Base-by-base conservation (phyloP, 2,888 invertebrate genomes). In the Drosophila conformis region DNA sequence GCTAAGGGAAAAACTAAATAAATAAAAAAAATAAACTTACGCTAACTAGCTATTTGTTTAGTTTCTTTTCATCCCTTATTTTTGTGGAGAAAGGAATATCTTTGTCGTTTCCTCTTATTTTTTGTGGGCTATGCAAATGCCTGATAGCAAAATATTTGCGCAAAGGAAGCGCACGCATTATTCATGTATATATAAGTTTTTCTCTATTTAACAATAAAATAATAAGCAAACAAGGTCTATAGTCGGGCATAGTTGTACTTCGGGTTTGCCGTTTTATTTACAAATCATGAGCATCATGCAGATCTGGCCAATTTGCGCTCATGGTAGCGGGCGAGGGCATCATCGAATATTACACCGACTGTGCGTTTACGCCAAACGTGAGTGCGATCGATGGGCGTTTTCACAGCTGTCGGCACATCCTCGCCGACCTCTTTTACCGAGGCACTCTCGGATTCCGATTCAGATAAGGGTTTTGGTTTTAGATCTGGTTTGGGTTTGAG, bases 321-420 rank as follows among this genome's bases (percentile, higher is more conserved):
- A 91, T 95, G 96, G 93, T 97, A 97, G 87, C 96, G 94, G 86
- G 95, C 94, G 36, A 97, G 92, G 21, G 98, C 97, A 67, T 95
- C 96, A 68, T 96, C 96, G 92, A 96, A 97, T 4, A 95, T 94
- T 58, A 94, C 94, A 10, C 97, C 98, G 21, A 97, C 95, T 35
- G 97, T 98, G 82, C 97, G 94, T 90, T 98, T 98, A 87, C 96
- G 95, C 97, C 97, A 97, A 87, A 97, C 96, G 90, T 59, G 51
- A 2, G 68, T 72, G 18, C 83, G 89, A 62, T 85, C 89, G 10
- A 84, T 56, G 7, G 72, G 54, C 2, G 73, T 52, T 33, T 62
- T 66, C 6, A 58, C 62, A 8, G 63, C 69, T 29, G 27, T 49
- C 25, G 67, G 66, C n/a, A 52, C 58, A 2, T 56, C 53, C 31